Conservation (phyloP, 2,113 vertebrate genomes). For the Clarias batrachus region DNA sequence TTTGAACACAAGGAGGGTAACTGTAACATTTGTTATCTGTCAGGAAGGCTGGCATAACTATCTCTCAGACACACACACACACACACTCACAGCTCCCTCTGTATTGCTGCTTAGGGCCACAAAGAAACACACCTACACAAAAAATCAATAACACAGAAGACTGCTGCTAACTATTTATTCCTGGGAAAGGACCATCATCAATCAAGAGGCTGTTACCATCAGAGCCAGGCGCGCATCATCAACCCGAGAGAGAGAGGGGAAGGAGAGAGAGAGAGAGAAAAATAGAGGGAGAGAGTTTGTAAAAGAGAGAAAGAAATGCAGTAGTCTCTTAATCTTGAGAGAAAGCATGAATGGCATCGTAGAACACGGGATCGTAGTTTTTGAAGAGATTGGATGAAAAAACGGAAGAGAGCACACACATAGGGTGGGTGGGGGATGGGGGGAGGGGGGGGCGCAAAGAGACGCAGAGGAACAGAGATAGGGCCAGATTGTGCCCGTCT, state of each 20-base stretch:
- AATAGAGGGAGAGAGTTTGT: conserved; percentile 7
- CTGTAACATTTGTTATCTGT: conserved; percentile 74
- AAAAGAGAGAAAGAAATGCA: not conserved
- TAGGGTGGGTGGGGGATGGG: no score
- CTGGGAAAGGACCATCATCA: conserved; percentile 68
- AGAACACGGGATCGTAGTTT: conserved; percentile 7
- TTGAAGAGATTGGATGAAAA: conserved; percentile 35
- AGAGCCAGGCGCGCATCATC: conserved; percentile 50
- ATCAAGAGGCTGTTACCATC: conserved; percentile 75
- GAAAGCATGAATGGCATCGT: conserved; percentile 15
- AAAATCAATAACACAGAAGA: conserved; percentile 66
- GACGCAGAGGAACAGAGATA: not conserved
- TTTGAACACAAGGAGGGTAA: conserved; percentile 68
- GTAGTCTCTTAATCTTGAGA: conserved; percentile 29
- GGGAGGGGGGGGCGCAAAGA: not conserved
- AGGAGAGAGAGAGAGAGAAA: conserved; percentile 3
- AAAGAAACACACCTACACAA: conserved; percentile 71
- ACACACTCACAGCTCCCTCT: conserved; percentile 41
- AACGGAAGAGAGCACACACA: not conserved
- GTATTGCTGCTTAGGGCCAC: conserved; percentile 59
- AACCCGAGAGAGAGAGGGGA: conserved; percentile 17
- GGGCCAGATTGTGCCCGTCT: not conserved
- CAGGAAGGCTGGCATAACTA: conserved; percentile 69
- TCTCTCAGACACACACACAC: conserved; percentile 36
- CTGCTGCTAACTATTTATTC: conserved; percentile 71